Conservation (phyloP, 2,888 invertebrate species). For the Phyllotreta cruciferae region DNA sequence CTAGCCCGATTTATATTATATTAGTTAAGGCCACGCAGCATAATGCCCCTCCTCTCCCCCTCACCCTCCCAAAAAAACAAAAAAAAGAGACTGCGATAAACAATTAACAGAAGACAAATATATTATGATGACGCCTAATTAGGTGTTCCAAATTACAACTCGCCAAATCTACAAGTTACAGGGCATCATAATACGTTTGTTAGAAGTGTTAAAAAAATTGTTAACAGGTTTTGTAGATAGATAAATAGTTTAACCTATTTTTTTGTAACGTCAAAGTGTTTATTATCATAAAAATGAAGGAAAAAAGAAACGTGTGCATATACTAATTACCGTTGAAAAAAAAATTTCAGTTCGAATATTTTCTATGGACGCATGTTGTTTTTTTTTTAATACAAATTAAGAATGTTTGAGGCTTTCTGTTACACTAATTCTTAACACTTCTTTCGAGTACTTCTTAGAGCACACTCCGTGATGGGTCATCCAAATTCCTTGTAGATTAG, state of each 20-base stretch:
- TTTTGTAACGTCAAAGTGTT: constrained; percentile 56
- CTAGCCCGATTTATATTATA: constrained; percentile 24
- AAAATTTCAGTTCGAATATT: constrained; percentile 37
- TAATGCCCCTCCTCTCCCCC: constrained; percentile 43
- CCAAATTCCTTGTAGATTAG: constrained; percentile 59
- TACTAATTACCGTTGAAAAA: constrained; percentile 18
- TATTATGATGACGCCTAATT: constrained; percentile 57
- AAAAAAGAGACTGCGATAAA: constrained; percentile 63
- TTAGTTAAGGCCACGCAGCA: constrained; percentile 48
- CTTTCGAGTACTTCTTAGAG: constrained; percentile 41
- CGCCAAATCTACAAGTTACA: constrained; percentile 12
- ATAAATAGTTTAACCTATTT: constrained; percentile 57
- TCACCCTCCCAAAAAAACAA: constrained; percentile 38
- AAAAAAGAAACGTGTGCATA: constrained; percentile 37
- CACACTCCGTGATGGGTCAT: constrained; percentile 57
- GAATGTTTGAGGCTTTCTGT: constrained; percentile 52
- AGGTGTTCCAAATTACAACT: constrained; percentile 27
- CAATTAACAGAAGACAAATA: constrained; percentile 61
- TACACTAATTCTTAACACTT: constrained; percentile 37
- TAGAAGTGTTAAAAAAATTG: constrained; percentile 55
- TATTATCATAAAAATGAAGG: constrained; percentile 34
- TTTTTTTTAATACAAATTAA: constrained; percentile 45
- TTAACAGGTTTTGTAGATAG: constrained; percentile 57
- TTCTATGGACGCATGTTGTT: constrained; percentile 50
- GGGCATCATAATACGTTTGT: constrained; percentile 59